These are phyloP conservation scores for Anarsia innoxiella DNA, from an alignment of 2,888 invertebrate species.

Conservation along the genomic window DNA sequence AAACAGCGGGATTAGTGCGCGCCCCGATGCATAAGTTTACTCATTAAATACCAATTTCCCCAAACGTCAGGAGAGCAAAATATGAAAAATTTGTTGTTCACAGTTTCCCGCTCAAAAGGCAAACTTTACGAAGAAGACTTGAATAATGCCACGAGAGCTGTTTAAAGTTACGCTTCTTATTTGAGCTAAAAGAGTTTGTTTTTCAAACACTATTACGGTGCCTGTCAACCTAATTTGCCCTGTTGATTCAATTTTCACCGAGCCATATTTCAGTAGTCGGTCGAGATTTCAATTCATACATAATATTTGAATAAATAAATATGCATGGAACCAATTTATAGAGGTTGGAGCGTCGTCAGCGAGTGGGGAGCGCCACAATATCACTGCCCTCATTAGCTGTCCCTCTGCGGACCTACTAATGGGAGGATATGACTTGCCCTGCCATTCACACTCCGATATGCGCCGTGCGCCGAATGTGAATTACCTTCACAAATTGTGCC, in stretches of 20 bases:
- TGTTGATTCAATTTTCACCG: conserved; percentile 65
- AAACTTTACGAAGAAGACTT: conserved; percentile 36
- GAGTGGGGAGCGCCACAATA: conserved; percentile 52
- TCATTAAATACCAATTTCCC: conserved; percentile 47
- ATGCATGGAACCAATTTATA: conserved; percentile 75
- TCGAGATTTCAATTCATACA: conserved; percentile 72
- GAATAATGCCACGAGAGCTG: conserved; percentile 32
- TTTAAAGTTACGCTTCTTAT: conserved; percentile 21
- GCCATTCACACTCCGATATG: not conserved
- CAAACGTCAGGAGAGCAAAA: conserved; percentile 39
- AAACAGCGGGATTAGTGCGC: conserved; percentile 31
- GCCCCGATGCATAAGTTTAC: conserved; percentile 40
- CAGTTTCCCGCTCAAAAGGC: conserved; percentile 25
- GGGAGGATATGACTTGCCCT: conserved; percentile 6
- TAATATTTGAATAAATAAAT: conserved; percentile 74
- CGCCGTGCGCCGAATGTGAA: conserved; percentile 3
- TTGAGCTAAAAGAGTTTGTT: conserved; percentile 29
- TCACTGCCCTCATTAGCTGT: conserved; percentile 63
- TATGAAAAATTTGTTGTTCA: conserved; percentile 37
- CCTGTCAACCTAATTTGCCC: conserved; percentile 50
- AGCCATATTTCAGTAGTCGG: conserved; percentile 67
- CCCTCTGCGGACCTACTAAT: conserved; percentile 20
- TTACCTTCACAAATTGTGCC: too few species aligned
- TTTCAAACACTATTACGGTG: conserved; percentile 23
- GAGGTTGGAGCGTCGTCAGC: conserved; percentile 45